Conservation (phyloP, 1,140 invertebrate species). For the Drosophila pseudoananassae region DNA sequence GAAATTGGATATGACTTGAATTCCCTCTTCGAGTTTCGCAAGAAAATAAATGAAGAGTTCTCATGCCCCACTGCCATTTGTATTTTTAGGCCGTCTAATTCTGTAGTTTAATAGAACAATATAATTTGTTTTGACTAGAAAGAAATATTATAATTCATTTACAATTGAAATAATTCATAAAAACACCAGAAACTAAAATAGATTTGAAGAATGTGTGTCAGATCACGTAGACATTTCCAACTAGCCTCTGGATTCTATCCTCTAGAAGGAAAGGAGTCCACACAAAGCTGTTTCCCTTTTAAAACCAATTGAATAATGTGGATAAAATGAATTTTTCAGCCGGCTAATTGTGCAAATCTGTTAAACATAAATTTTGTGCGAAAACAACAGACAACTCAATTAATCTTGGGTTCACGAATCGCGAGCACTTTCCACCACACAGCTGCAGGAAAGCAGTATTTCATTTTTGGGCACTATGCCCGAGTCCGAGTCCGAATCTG, state of each 20-base stretch:
- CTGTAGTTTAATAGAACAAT: conserved; percentile 4
- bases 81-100: conserved; percentile 1
- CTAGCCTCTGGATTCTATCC: neutral
- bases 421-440: conserved; percentile 10
- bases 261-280: conserved; percentile 1
- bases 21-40: neutral
- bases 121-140: conserved; percentile 15
- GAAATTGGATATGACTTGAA: neutral
- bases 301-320: conserved; percentile 21
- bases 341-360: conserved; percentile 68
- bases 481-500: conserved; percentile 13
- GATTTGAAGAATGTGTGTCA: neutral
- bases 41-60: neutral
- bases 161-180: conserved; percentile 2
- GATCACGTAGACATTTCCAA: conserved; percentile 25
- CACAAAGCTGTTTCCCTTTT: conserved; percentile 38
- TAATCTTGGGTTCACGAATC: conserved; percentile 59
- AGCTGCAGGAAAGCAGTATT: conserved; percentile 28
- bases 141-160: conserved; percentile 9
- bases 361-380: conserved; percentile 58
- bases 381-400: conserved; percentile 60
- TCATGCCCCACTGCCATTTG: neutral
- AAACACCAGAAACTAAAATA: neutral
- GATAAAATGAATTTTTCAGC: conserved; percentile 50
- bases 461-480: conserved; percentile 60